Evolutionary conservation across 2,113 vertebrate species (phyloP), one percentile per base, ranked within the genome.

Genomic region (Clinocottus analis): DNA sequence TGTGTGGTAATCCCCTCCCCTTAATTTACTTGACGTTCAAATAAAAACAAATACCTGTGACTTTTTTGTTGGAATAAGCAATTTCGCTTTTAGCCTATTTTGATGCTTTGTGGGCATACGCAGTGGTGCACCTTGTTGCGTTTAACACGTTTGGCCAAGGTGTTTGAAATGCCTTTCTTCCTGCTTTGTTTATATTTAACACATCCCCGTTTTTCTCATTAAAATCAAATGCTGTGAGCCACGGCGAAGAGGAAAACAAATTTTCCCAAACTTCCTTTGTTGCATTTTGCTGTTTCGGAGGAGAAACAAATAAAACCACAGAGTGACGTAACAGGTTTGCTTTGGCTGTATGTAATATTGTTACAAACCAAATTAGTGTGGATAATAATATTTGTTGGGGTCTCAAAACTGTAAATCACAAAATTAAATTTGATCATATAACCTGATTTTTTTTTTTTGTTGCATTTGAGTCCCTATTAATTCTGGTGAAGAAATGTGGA

Each of bases 201-300:
- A 51, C 49, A 33, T 61, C 76, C 37, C 53, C 39, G 78, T 92
- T 93, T 58, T 93, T 91, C 88, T 90, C 83, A 94, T 94, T 94
- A 91, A 91, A 92, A 90, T 88, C 71, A 88, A 91, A 93, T 88
- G 91, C 91, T 94, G 77, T 89, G 59, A 93, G 93, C 92, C 66
- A 91, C 66, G 79, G 84, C 72, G 64, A 87, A 78, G 79, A 71
- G 66, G 29, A 80, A 82, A 88, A 85, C 66, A 75, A 35, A 64
- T 72, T 85, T 76, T 78, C 65, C 64, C 72, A 80, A 79, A 75
- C 66, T 51, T 59, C 45, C 70, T 87, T 85, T 86, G 80, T 81
- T 75, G 85, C 84, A 83, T 82, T 90, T 85, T 80, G 72, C 78
- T 77, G 85, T 72, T n/a, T 41, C 76, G 62, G 55, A 61, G 53